Conservation (phyloP, 2,113 vertebrate genomes). For the Suricata suricatta region DNA sequence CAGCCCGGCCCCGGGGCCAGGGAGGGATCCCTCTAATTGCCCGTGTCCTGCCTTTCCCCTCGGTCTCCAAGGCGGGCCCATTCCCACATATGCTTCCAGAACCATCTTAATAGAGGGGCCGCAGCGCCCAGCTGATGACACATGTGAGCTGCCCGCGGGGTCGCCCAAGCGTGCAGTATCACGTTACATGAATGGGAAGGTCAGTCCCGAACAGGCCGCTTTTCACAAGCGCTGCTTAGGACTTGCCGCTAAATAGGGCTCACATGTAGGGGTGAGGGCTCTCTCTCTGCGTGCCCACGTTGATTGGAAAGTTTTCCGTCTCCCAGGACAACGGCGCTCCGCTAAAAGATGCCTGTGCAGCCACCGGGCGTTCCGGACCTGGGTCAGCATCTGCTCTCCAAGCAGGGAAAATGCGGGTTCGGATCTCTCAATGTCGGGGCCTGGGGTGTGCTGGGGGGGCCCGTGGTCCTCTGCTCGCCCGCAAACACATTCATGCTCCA, state of each 20-base stretch:
- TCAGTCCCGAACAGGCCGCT: conserved; percentile 85
- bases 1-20: conserved; percentile 71
- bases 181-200: conserved; percentile 84
- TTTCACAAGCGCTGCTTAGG: conserved; percentile 83
- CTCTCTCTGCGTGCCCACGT: conserved; percentile 66
- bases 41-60: conserved; percentile 80
- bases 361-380: not conserved
- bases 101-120: conserved; percentile 81
- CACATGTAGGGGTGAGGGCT: conserved; percentile 53
- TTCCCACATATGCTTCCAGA: conserved; percentile 87
- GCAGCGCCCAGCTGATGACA: conserved; percentile 85
- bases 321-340: conserved; percentile 83
- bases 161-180: conserved; percentile 82
- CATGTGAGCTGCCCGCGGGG: conserved; percentile 82
- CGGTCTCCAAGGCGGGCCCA: conserved; percentile 77
- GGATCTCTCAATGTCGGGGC: not conserved
- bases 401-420: not conserved
- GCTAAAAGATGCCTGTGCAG: conserved; percentile 52
- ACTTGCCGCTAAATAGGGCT: conserved; percentile 79
- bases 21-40: conserved; percentile 85
- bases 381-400: not conserved
- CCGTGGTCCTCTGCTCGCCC: not conserved
- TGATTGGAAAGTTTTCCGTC: conserved; percentile 75
- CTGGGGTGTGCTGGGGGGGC: not conserved
- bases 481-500: not conserved